phyloP scores from a whole-genome alignment of 2,113 vertebrate species.

The Pollimyrus isidori region DNA sequence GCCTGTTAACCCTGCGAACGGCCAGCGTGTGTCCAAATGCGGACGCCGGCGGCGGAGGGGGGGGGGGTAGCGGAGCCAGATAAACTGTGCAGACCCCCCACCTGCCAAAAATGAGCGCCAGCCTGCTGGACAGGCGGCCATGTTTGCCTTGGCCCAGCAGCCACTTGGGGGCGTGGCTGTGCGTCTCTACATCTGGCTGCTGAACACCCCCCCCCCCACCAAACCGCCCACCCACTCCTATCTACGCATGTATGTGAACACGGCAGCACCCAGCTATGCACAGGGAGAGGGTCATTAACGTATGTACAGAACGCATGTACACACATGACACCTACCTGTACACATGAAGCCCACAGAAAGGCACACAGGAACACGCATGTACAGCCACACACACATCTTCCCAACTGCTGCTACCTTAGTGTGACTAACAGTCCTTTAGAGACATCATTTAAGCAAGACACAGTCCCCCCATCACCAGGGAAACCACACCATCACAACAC shows the following conservation, averaged over 20 bases:
- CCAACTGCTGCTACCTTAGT: neutral
- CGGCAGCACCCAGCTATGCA: neutral
- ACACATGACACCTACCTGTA: neutral
- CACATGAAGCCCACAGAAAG: neutral
- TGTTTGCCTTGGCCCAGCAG: conserved; percentile 41
- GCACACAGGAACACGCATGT: neutral
- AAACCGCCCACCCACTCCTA: neutral
- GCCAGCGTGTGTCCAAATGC: neutral
- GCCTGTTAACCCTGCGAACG: neutral
- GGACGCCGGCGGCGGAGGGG: neutral
- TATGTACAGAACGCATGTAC: neutral
- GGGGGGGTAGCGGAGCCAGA: neutral
- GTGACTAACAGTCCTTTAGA: neutral
- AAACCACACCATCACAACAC: neutral
- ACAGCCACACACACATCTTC: neutral
- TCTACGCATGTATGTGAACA: neutral
- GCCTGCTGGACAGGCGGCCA: conserved; percentile 11
- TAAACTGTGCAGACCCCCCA: neutral
- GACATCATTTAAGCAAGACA: neutral
- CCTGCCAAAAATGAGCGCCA: conserved; percentile 18
- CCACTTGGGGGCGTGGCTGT: neutral
- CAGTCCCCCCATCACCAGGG: neutral
- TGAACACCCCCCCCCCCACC: neutral
- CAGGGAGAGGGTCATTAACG: neutral
- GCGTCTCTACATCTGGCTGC: conserved; percentile 21